These are phyloP conservation scores for Goniozus legneri DNA, from an alignment of 1,140 invertebrate species.

Conservation along the genomic window DNA sequence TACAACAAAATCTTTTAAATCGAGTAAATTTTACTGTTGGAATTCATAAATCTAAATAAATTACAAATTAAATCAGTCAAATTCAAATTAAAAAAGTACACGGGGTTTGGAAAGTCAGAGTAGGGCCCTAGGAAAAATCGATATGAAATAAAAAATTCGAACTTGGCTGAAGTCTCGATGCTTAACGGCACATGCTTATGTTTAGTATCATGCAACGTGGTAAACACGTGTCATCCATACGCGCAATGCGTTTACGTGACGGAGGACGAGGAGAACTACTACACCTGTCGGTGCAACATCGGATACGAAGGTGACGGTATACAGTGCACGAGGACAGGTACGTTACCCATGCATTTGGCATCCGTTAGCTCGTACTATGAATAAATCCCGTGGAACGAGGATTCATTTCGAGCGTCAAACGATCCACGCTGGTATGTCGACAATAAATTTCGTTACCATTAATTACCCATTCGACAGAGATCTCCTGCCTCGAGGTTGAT, in stretches of 20 bases:
- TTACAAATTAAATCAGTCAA: too few species aligned
- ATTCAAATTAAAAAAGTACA: too few species aligned
- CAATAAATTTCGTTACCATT: constrained; percentile 6
- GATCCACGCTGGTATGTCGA: background rate
- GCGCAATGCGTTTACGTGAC: constrained; percentile 70
- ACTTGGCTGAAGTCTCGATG: too few species aligned
- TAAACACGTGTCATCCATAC: constrained; percentile 73
- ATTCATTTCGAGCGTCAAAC: too few species aligned
- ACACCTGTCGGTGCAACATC: constrained; percentile 74
- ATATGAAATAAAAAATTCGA: too few species aligned
- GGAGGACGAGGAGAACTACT: constrained; percentile 35
- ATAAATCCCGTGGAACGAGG: too few species aligned
- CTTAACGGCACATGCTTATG: constrained; percentile 39
- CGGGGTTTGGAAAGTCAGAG: constrained; percentile 9
- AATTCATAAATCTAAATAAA: too few species aligned
- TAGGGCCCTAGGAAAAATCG: background rate
- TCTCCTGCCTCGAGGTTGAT: constrained; percentile 65
- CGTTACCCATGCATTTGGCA: constrained; percentile 9
- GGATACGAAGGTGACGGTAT: constrained; percentile 80
- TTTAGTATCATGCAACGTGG: constrained; percentile 68
- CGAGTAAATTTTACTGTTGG: too few species aligned
- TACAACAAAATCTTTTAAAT: too few species aligned
- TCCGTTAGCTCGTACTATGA: too few species aligned
- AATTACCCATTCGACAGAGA: constrained; percentile 50
- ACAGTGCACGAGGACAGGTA: constrained; percentile 60